Evolutionary conservation across 2,113 vertebrate genomes (phyloP), one percentile per base, ranked within the genome.

Genomic region (Lepus americanus): DNA sequence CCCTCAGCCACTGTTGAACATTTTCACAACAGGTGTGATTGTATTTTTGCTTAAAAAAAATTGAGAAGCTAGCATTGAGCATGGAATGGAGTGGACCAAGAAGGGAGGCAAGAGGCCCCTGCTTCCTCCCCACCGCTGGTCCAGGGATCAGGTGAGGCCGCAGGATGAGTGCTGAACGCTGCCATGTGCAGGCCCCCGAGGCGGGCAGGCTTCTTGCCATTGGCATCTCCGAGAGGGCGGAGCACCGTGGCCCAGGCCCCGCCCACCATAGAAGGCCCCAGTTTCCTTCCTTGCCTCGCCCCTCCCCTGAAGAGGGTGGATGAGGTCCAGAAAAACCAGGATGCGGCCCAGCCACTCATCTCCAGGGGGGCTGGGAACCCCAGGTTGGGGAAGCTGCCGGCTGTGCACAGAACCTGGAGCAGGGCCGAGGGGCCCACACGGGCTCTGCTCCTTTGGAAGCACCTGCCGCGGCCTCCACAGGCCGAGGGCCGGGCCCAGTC

Each of bases 181-280:
- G 53, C 19, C 1, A 0, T 1, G 10, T 1, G 2, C 29, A 20
- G 87, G 36, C 12, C 0, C 0, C 61, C 8, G 22, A 5, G 13
- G 49, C 22, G 59, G 49, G 8, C 25, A 13, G n/a, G 49, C 3
- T 22, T n/a, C 29, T 19, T 3, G 29, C 39, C 36, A 12, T 19
- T 9, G 25, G 80, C 27, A 31, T 27, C 39, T n/a, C 63, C 17
- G 0, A 39, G 53, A 31, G 2, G 23, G 51, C 22, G 4, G 59
- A 8, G 64, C 10, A 36, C 20, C 31, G 17, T 3, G 6, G 64
- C n/a, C 0, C 1, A 90, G 33, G 23, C 16, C 1, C 14, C 17
- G 44, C 67, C 33, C 53, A 11, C 44, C 31, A 61, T 12, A 44
- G 49, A 53, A 72, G 9, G 22, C 64, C 31, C 29, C 31, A 12